Evolutionary conservation across 2,797 vertebrate species (phyloP).

Genomic region (Simalia tracyae): DNA sequence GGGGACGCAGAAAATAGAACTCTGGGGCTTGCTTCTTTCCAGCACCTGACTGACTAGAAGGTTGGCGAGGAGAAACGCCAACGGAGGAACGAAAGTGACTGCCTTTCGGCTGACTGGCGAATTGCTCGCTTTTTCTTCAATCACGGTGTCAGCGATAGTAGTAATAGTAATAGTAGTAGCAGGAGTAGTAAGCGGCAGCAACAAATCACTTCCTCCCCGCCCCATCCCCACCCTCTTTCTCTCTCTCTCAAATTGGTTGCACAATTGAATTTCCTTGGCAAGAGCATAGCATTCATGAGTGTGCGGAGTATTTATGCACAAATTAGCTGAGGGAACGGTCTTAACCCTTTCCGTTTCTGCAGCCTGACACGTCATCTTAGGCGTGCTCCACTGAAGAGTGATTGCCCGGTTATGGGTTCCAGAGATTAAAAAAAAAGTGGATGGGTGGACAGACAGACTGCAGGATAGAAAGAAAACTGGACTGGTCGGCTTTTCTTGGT

Average conservation of each 20-base stretch:
- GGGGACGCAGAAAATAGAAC: neutral
- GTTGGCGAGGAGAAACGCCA: slow-evolving; percentile 28
- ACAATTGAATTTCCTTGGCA: slow-evolving; percentile 62
- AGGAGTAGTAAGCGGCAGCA: slow-evolving; percentile 43
- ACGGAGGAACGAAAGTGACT: slow-evolving; percentile 64
- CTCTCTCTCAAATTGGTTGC: slow-evolving; percentile 46
- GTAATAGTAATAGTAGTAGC: neutral
- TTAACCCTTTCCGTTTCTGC: slow-evolving; percentile 48
- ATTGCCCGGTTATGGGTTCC: slow-evolving; percentile 19
- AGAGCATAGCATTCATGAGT: slow-evolving; percentile 46
- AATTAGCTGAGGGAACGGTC: slow-evolving; percentile 50
- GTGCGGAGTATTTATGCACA: slow-evolving; percentile 41
- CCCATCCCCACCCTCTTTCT: slow-evolving; percentile 25
- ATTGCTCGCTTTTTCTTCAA: slow-evolving; percentile 58
- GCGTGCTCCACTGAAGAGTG: neutral
- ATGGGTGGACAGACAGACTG: neutral
- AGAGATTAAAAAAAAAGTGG: neutral
- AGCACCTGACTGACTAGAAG: slow-evolving; percentile 5
- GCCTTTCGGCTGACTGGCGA: slow-evolving; percentile 26
- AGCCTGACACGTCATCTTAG: slow-evolving; percentile 15
- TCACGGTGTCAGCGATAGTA: slow-evolving; percentile 34
- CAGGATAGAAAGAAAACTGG: neutral
- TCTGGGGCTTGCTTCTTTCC: neutral
- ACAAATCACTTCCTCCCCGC: slow-evolving; percentile 68
- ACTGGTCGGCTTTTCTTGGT: neutral